Conservation (phyloP, 37 sponge, comb jelly and placozoan genomes). For the Dysidea cf. avara region DNA sequence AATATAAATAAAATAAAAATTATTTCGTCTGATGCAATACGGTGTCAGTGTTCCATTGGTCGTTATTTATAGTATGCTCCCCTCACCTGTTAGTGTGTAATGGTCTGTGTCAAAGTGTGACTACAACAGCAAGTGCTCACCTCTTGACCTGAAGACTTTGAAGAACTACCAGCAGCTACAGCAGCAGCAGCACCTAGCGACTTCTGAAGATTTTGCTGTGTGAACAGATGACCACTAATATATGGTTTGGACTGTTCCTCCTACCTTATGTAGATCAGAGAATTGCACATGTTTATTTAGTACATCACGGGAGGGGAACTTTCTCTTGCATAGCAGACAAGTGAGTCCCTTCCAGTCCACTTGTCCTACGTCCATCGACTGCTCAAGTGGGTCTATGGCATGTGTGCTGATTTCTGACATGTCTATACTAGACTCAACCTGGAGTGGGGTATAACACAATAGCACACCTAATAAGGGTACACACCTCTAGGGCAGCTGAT, state of each 20-base stretch:
- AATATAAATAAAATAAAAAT: no score
- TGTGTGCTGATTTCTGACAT: conserved; percentile 2
- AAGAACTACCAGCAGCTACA: no score
- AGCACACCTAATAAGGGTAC: neutral
- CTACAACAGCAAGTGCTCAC: no score
- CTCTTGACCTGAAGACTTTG: conserved; percentile 1
- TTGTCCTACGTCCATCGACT: conserved; percentile 53
- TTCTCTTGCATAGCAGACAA: conserved; percentile 96
- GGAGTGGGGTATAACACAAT: no score
- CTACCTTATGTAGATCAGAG: conserved; percentile 93
- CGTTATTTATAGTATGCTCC: no score
- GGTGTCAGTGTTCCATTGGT: no score
- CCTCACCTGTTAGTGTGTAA: no score
- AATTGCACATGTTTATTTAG: conserved; percentile 89
- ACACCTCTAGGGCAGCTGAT: conserved; percentile 19
- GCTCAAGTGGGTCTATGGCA: neutral
- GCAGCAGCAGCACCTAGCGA: neutral
- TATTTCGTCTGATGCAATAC: no score
- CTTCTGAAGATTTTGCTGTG: conserved; percentile 41
- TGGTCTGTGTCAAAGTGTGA: no score
- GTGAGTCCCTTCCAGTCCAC: conserved; percentile 87
- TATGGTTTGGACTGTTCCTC: neutral
- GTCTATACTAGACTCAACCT: no score
- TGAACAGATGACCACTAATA: neutral
- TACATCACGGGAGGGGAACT: conserved; percentile 76